A percentile compares a stretch with the other conserved stretches of the same genome.
Conservation (phyloP, 2,888 invertebrate species). For the Prosopocoilus inquinatus region DNA sequence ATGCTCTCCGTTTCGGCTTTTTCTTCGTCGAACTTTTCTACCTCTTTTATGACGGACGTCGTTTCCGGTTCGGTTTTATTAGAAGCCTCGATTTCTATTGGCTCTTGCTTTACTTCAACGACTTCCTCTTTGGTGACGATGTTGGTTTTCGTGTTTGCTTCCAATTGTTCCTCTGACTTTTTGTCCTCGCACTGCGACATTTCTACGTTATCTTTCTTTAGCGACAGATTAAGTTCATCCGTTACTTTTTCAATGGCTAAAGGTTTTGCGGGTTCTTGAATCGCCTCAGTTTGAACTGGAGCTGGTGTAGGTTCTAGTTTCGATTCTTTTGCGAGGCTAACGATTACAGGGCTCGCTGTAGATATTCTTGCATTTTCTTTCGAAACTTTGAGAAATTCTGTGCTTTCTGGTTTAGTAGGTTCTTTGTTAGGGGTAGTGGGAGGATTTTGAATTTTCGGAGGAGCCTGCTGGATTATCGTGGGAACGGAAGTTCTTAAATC, state of each 20-base stretch:
- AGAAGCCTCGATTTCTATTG: not conserved
- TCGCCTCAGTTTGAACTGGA: constrained; percentile 3
- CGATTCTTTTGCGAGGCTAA: constrained; percentile 21
- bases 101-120: constrained; percentile 31
- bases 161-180: constrained; percentile 30
- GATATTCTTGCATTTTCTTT: constrained; percentile 30
- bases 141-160: constrained; percentile 27
- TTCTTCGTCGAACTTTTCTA: constrained; percentile 44
- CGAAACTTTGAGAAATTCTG: constrained; percentile 3
- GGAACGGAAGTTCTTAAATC: constrained; percentile 17
- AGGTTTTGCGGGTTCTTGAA: constrained; percentile 20
- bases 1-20: constrained; percentile 45
- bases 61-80: constrained; percentile 31
- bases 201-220: constrained; percentile 34
- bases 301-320: not conserved
- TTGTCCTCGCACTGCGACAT: constrained; percentile 27
- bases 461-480: constrained; percentile 20
- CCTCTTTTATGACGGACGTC: constrained; percentile 42
- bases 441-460: constrained; percentile 1
- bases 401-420: constrained; percentile 4
- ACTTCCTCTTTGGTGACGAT: constrained; percentile 34
- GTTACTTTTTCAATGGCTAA: constrained; percentile 41
- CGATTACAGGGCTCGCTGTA: constrained; percentile 53
- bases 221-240: constrained; percentile 41
- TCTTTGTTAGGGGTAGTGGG: constrained; percentile 1